phyloP scores from a whole-genome alignment of 2,113 vertebrate genomes.

The Rhombomys opimus region DNA sequence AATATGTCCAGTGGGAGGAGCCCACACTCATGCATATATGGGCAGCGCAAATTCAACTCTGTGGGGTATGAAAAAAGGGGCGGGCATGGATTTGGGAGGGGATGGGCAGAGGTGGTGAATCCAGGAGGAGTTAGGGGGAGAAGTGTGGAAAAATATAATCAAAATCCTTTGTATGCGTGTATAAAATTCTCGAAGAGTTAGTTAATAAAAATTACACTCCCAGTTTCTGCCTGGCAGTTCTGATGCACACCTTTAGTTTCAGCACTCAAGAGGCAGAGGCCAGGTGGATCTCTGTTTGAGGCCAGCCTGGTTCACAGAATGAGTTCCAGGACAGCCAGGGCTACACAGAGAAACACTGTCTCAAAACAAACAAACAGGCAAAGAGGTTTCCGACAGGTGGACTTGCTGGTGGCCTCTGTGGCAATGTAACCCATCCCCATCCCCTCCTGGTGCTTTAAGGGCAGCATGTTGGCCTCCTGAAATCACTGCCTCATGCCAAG shows the following conservation, averaged over 20 bases:
- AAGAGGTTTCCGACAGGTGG: not conserved
- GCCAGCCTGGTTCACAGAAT: not conserved
- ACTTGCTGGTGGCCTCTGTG: not conserved
- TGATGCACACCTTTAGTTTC: not conserved
- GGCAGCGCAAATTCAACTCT: not conserved
- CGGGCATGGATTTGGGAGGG: not conserved
- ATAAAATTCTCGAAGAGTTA: not conserved
- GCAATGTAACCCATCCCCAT: not conserved
- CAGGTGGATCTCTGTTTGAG: not conserved
- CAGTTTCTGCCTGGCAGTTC: not conserved
- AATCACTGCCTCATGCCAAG: not conserved
- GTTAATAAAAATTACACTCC: not conserved
- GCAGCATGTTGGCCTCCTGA: not conserved
- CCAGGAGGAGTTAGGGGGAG: not conserved
- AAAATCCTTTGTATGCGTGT: not conserved
- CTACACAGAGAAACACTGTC: not conserved
- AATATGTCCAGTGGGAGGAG: too few species aligned
- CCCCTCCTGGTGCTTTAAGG: conserved; percentile 8
- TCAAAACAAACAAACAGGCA: not conserved
- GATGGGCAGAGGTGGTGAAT: not conserved
- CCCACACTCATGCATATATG: too few species aligned
- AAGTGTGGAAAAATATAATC: not conserved
- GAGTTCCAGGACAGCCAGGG: not conserved
- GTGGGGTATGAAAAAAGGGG: not conserved
- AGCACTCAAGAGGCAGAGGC: not conserved